Conservation (phyloP, 2,888 invertebrate species). For the Limnephilus lunatus region DNA sequence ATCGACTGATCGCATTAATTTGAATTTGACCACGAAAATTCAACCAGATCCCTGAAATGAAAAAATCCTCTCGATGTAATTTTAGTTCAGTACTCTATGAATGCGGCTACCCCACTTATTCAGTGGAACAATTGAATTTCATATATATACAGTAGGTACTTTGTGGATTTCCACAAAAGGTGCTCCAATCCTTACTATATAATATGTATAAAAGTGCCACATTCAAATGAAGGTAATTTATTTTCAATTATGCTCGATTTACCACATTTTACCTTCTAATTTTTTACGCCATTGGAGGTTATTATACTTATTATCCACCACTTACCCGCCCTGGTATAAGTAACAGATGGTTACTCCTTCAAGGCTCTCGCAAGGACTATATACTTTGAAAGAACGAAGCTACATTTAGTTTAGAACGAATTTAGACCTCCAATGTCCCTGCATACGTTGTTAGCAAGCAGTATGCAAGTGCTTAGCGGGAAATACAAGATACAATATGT, state of each 20-base stretch:
- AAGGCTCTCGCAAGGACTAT: no score
- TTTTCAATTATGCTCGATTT: neutral
- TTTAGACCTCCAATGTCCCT: no score
- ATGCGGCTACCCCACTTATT: neutral
- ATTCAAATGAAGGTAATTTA: neutral
- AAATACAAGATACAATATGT: no score
- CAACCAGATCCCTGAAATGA: neutral
- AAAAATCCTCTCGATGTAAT: neutral
- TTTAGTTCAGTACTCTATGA: neutral
- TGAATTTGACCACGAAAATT: neutral
- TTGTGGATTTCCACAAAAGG: neutral
- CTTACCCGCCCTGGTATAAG: no score
- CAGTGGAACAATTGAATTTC: neutral
- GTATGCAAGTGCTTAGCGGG: no score
- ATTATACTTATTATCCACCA: no score
- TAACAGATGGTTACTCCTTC: no score
- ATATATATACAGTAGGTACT: neutral
- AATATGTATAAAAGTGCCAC: neutral
- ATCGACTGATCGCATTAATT: neutral
- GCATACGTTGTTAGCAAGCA: no score
- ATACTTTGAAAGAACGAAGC: no score
- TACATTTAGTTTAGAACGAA: no score
- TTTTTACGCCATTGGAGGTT: neutral
- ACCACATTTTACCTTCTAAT: neutral
- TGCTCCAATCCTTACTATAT: neutral